These are phyloP conservation scores for Aporophyla nigra DNA, from an alignment of 2,888 invertebrate genomes.

Conservation along the genomic window DNA sequence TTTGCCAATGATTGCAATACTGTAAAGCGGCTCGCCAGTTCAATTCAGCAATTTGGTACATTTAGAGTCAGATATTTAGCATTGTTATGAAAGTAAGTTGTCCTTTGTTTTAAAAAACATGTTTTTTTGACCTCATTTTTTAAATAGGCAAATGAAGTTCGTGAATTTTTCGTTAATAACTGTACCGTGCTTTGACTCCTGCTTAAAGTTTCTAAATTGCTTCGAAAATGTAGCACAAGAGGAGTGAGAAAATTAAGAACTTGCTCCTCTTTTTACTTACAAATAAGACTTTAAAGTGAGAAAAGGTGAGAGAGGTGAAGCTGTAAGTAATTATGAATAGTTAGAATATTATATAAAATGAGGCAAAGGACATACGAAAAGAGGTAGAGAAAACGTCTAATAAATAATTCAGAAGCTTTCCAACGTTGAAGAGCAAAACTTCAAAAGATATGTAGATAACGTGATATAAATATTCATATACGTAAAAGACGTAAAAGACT, in stretches of 20 bases:
- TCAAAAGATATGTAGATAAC: conserved; percentile 27
- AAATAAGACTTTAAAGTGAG: conserved; percentile 3
- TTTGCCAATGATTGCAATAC: conserved; percentile 10
- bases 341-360: conserved; percentile 13
- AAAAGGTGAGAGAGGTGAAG: background rate
- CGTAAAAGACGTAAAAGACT: conserved; percentile 30
- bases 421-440: conserved; percentile 25
- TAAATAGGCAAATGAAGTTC: conserved; percentile 1
- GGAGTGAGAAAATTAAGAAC: conserved; percentile 6
- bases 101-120: background rate
- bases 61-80: background rate
- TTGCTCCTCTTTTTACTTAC: background rate
- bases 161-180: background rate
- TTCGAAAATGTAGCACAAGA: background rate
- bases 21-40: background rate
- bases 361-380: conserved; percentile 16
- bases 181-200: background rate
- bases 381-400: conserved; percentile 25
- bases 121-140: conserved; percentile 2
- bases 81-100: background rate
- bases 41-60: background rate
- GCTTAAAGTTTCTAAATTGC: conserved; percentile 13
- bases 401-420: conserved; percentile 35
- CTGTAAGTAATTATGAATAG: conserved; percentile 10
- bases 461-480: conserved; percentile 37